These are phyloP conservation scores for Teleogryllus occipitalis DNA, from an alignment of 1,140 invertebrate genomes.

Conservation along the genomic window DNA sequence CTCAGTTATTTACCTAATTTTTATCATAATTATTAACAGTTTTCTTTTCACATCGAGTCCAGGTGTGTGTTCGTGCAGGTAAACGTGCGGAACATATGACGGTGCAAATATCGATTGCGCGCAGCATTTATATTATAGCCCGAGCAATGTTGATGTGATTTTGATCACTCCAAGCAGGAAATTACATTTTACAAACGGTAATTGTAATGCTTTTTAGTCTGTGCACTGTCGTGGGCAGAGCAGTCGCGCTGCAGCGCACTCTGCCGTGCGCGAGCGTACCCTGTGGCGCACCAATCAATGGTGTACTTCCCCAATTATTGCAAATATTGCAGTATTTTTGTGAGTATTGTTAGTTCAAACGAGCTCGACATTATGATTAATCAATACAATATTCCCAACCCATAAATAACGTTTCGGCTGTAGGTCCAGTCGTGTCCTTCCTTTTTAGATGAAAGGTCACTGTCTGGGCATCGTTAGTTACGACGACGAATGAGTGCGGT, in stretches of 20 bases:
- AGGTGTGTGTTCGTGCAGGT: neutral
- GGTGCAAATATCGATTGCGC: neutral
- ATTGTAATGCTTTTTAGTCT: neutral
- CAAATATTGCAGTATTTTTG: neutral
- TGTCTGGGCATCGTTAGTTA: neutral
- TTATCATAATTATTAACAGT: neutral
- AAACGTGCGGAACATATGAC: neutral
- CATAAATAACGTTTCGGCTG: neutral
- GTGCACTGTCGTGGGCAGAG: neutral
- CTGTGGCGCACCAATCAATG: neutral
- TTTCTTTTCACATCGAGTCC: neutral
- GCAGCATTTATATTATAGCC: neutral
- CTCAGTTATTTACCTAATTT: conserved; percentile 1
- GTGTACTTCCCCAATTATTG: neutral
- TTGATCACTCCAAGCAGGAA: neutral
- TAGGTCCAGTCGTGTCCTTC: neutral
- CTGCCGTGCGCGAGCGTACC: neutral
- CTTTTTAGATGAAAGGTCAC: neutral
- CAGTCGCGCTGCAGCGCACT: neutral
- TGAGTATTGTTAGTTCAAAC: neutral
- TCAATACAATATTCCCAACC: neutral
- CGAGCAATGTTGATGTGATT: neutral
- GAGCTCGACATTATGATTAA: neutral
- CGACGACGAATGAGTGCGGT: no score
- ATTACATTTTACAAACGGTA: conserved; percentile 5